A percentile compares a stretch with the other conserved stretches of the same genome.
Conservation (phyloP, 2,797 vertebrate species). For the Poliocrania exsul region DNA sequence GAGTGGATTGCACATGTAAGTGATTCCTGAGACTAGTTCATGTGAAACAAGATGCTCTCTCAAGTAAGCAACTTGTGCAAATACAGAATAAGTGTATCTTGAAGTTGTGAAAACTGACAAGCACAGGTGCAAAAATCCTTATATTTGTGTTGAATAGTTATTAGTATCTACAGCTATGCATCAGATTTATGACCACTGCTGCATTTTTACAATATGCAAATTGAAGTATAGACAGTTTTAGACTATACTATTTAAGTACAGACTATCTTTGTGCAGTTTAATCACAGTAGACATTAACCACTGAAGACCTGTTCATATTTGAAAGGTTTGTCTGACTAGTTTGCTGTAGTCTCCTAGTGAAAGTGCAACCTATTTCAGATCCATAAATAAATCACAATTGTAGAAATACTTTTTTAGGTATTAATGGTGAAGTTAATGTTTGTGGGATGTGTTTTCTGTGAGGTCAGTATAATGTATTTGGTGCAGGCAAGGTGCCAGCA, state of each 20-base stretch:
- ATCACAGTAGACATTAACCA: neutral
- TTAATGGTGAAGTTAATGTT: neutral
- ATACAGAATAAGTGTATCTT: neutral
- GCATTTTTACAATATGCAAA: neutral
- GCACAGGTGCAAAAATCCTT: neutral
- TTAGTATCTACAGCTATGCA: neutral
- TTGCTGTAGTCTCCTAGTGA: neutral
- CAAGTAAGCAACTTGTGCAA: neutral
- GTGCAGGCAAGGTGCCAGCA: neutral
- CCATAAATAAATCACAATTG: neutral
- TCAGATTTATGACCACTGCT: neutral
- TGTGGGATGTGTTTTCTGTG: neutral
- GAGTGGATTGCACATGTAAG: neutral
- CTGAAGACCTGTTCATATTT: neutral
- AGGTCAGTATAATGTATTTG: neutral
- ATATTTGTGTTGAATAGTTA: neutral
- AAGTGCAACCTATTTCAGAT: neutral
- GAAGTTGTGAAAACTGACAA: neutral
- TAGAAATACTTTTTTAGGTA: neutral
- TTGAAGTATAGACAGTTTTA: neutral
- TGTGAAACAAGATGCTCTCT: neutral
- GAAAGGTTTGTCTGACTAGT: neutral
- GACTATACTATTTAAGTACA: neutral
- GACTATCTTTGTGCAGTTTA: neutral
- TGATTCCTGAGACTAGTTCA: neutral